Conservation (phyloP, 2,113 vertebrate genomes). For the Aramus guarauna region DNA sequence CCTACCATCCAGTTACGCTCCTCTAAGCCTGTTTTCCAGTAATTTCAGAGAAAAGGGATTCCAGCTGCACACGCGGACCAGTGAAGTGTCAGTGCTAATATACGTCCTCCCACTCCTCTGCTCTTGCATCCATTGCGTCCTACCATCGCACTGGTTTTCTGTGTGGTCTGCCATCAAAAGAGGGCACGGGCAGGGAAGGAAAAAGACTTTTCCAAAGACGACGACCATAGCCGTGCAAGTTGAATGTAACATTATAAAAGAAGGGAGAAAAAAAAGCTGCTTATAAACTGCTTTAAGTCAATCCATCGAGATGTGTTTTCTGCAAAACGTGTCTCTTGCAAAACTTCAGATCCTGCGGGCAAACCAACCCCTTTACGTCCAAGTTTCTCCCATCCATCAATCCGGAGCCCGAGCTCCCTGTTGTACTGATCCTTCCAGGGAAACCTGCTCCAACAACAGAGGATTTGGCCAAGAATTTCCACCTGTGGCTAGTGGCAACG, state of each 20-base stretch:
- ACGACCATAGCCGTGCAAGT: not conserved
- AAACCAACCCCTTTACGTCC: not conserved
- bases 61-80: not conserved
- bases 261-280: not conserved
- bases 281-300: not conserved
- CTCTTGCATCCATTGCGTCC: not conserved
- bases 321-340: not conserved
- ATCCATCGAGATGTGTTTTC: not conserved
- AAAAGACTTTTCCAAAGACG: not conserved
- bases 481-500: not conserved
- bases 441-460: not conserved
- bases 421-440: not conserved
- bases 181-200: not conserved
- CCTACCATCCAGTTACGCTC: not conserved
- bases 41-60: not conserved
- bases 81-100: not conserved
- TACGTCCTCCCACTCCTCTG: not conserved
- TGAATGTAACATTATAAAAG: not conserved
- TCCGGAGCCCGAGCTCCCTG: not conserved
- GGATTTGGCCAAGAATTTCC: not conserved
- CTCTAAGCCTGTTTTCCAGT: not conserved
- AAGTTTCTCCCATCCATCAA: not conserved
- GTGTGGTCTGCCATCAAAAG: not conserved
- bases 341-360: not conserved
- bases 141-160: not conserved